Base-by-base conservation (phyloP, 2,888 invertebrate genomes). In the Himalopsyche anomala region DNA sequence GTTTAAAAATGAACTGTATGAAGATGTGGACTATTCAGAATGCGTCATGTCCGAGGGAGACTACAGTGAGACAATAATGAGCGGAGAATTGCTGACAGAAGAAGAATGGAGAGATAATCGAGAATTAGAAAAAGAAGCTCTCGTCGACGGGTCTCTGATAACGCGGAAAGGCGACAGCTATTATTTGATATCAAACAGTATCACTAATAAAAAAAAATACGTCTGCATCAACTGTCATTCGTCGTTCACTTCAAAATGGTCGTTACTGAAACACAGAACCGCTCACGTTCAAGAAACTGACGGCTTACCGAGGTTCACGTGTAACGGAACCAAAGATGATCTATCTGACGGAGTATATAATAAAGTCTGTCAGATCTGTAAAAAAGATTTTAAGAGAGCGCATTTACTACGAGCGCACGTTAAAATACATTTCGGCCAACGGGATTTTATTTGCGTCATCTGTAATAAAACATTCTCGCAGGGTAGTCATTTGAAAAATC, bases 401-500 rank as follows among this genome's bases (percentile, higher is more conserved):
- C 54, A 54, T 51, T 45, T 82, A 9, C 40, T 88, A 42, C 83
- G 85, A 38, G 38, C 82, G 5, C 87, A 88, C 45, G 28, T 86
- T 0, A 86, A 80, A 51, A 82, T 40, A 40, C 87, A 87, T 54
- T 85, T 81, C 40, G 15, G 36, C 1, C 45, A 54, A 15, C 86
- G 85, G 36, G 74, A 80, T 19, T 83, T 62, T 40, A 54, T 74
- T 5, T 88, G 88, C 74, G 74, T 28, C 4, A 55, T 87, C 12
- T 88, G 88, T 82, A 45, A 87, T 9, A 88, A 88, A 45, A n/a
- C 40, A 11, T 88, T 88, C 80, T 80, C 86, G 9, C 85, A 87
- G 51, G 15, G 54, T 0, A 82, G 82, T 19, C 88, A 88, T 74
- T 79, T 88, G 80, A 87, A 80, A n/a, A 87, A 85, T 81, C 88